Percentiles rank a stretch among this genome's conserved stretches.
Conservation (phyloP, 2,113 vertebrate genomes). For the Takifugu flavidus region DNA sequence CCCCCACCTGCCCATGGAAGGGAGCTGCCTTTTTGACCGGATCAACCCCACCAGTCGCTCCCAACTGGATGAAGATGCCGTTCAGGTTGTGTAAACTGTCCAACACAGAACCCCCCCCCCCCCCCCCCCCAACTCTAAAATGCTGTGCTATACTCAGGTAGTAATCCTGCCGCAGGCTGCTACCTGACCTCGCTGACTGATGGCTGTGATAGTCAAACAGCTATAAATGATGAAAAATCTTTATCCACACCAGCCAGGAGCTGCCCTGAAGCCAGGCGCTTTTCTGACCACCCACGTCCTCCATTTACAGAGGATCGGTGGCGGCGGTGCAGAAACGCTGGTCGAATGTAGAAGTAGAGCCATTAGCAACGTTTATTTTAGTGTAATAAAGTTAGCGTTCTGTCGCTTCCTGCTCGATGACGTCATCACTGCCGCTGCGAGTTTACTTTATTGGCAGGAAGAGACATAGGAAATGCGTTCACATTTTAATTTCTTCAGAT, state of each 20-base stretch:
- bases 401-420: no score
- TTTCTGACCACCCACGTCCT: constrained; percentile 24
- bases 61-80: no score
- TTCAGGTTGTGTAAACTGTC: background rate
- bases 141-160: background rate
- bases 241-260: constrained; percentile 22
- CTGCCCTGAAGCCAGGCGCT: constrained; percentile 25
- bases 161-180: constrained; percentile 7
- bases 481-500: no score
- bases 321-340: background rate
- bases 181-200: constrained; percentile 5
- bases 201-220: constrained; percentile 27
- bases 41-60: constrained; percentile 23
- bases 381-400: background rate
- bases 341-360: constrained; percentile 1
- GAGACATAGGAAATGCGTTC: no score
- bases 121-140: background rate
- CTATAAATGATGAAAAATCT: constrained; percentile 36
- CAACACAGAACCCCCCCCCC: no score
- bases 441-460: no score
- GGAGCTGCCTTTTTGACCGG: constrained; percentile 63
- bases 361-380: background rate
- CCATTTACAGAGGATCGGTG: constrained; percentile 1
- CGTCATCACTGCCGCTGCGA: no score
- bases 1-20: constrained; percentile 39